Base-by-base conservation (phyloP, 1,140 invertebrate species). In the Mercenaria mercenaria region DNA sequence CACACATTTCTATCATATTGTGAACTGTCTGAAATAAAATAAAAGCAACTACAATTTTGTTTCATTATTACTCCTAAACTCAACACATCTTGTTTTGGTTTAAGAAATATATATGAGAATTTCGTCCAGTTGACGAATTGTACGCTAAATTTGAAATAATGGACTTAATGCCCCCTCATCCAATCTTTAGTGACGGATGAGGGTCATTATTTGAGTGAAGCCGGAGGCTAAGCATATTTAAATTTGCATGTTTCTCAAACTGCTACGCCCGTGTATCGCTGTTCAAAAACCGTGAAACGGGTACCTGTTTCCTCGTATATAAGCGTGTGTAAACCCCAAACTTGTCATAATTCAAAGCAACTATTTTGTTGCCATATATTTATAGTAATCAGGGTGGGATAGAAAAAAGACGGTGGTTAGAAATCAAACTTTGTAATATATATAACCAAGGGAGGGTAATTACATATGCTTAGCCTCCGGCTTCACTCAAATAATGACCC, bases 401-500 rank as follows among this genome's bases (percentile, higher is more conserved):
- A n/a, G n/a, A n/a, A n/a, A n/a, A n/a, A n/a, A n/a, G n/a, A n/a
- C n/a, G n/a, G n/a, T n/a, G n/a, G n/a, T n/a, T n/a, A n/a, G n/a
- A 61, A 8, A 10, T 61, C 20, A 23, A 61, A 61, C 26, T 29
- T 6, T n/a, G 20, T 23, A n/a, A 61, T 11, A 11, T 32, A 67
- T 84, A 47, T 86, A 47, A 26, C 84, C 87, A 43, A 90, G 59
- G 26, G 37, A 43, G 23, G 90, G 86, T 50, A 92, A 90, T 1
- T 87, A 83, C 39, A 47, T 47, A 80, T 84, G 32, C 43, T 50
- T 50, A 79, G 39, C 23, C 74, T 79, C 39, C 32, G 43, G 74
- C 41, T 50, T 79, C 26, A 79, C 39, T 79, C 74, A 79, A 79
- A 79, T 79, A 79, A 79, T 79, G 74, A 43, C 39, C 74, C 41